Evolutionary conservation across 2,888 invertebrate species (phyloP).

Genomic region (Tridacna crocea): DNA sequence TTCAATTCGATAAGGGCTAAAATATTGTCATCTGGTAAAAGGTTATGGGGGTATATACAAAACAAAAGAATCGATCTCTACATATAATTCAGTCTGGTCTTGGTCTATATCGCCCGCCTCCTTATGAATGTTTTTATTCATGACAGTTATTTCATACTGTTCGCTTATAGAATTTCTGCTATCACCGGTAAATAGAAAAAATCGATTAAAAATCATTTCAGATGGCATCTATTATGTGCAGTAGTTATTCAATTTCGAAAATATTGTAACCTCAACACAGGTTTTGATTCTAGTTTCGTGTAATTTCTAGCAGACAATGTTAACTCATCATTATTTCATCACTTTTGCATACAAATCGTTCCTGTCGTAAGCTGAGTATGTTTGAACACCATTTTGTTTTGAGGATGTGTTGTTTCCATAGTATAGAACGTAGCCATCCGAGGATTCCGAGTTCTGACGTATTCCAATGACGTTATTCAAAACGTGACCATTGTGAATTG

Average conservation of each 20-base stretch:
- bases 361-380: conserved; percentile 29
- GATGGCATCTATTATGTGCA: neutral
- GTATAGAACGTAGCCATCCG: conserved; percentile 50
- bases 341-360: conserved; percentile 50
- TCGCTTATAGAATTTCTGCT: no score
- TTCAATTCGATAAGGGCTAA: no score
- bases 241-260: neutral
- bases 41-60: no score
- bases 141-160: no score
- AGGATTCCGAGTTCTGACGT: conserved; percentile 29
- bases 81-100: no score
- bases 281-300: no score
- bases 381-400: conserved; percentile 20
- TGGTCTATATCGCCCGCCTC: no score
- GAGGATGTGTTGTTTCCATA: conserved; percentile 41
- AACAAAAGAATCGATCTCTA: no score
- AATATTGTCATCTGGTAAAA: no score
- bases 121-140: no score
- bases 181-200: neutral
- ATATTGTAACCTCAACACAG: no score
- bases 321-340: conserved; percentile 25
- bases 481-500: conserved; percentile 20
- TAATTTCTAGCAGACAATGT: neutral
- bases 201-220: neutral
- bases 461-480: conserved; percentile 42